These are phyloP conservation scores for Drosophila eohydei DNA, from an alignment of 2,888 invertebrate genomes.

Conservation along the genomic window DNA sequence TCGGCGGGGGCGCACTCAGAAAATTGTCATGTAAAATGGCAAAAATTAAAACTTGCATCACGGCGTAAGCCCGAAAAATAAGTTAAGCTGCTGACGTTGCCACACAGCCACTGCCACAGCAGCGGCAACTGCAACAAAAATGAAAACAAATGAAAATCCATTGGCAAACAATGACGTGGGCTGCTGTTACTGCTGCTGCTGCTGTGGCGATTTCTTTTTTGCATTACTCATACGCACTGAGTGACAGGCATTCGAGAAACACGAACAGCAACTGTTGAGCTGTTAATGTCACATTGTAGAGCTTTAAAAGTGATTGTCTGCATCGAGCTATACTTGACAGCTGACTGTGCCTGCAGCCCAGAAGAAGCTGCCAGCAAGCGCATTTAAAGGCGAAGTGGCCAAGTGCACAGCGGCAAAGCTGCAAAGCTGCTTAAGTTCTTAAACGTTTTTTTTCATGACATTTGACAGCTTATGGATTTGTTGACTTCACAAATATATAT, in stretches of 20 bases:
- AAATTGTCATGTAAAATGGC: slow-evolving; percentile 52
- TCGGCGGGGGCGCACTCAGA: slow-evolving; percentile 20
- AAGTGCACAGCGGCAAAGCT: background rate
- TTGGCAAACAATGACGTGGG: slow-evolving; percentile 18
- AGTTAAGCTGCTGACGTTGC: slow-evolving; percentile 40
- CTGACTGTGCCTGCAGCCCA: background rate
- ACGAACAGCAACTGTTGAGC: slow-evolving; percentile 32
- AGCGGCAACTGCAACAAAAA: slow-evolving; percentile 12
- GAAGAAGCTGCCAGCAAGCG: background rate
- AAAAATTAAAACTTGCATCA: slow-evolving; percentile 50
- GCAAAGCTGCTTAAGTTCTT: background rate
- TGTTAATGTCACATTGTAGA: slow-evolving; percentile 41
- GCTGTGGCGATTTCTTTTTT: slow-evolving; percentile 22
- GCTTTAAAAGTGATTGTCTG: slow-evolving; percentile 49
- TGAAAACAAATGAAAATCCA: slow-evolving; percentile 17
- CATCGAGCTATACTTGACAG: slow-evolving; percentile 45
- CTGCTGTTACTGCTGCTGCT: slow-evolving; percentile 2
- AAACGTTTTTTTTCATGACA: background rate
- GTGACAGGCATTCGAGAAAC: slow-evolving; percentile 50
- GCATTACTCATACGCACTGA: slow-evolving; percentile 53
- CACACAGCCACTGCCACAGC: slow-evolving; percentile 10
- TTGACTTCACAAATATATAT: background rate
- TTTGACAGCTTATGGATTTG: background rate
- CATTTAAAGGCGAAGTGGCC: slow-evolving; percentile 5
- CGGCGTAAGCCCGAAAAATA: slow-evolving; percentile 45